These are phyloP conservation scores for Macrobrachium rosenbergii DNA, from an alignment of 1,140 invertebrate species.

Conservation along the genomic window DNA sequence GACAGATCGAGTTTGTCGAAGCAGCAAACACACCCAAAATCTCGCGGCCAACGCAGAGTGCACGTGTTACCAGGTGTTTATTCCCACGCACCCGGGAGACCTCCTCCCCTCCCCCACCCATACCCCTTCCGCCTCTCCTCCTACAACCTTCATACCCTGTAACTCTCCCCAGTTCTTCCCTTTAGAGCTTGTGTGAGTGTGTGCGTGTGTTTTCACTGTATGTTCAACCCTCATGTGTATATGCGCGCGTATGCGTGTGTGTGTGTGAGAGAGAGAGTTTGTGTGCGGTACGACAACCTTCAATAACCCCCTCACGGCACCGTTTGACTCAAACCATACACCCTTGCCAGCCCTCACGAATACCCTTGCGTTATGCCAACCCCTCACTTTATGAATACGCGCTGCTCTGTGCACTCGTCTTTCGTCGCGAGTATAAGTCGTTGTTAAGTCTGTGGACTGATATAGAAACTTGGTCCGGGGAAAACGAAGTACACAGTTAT, in stretches of 20 bases:
- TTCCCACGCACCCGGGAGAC: slow-evolving; percentile 36
- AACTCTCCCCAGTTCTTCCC: not conserved
- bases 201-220: not conserved
- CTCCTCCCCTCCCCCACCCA: not conserved
- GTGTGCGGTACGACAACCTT: too few species aligned
- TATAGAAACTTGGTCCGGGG: too few species aligned
- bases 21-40: slow-evolving; percentile 47
- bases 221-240: not conserved
- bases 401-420: too few species aligned
- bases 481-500: too few species aligned
- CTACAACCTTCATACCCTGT: slow-evolving; percentile 6
- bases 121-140: not conserved
- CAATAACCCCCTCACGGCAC: too few species aligned
- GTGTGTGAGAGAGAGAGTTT: not conserved
- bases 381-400: too few species aligned
- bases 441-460: too few species aligned
- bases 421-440: too few species aligned
- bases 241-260: not conserved
- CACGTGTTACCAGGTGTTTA: slow-evolving; percentile 45
- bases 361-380: too few species aligned
- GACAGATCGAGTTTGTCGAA: slow-evolving; percentile 40
- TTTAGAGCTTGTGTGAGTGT: not conserved
- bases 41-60: slow-evolving; percentile 27
- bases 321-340: too few species aligned
- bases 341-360: too few species aligned